Base-by-base conservation (phyloP, 2,797 vertebrate species). In the Cirrhinus mrigala region DNA sequence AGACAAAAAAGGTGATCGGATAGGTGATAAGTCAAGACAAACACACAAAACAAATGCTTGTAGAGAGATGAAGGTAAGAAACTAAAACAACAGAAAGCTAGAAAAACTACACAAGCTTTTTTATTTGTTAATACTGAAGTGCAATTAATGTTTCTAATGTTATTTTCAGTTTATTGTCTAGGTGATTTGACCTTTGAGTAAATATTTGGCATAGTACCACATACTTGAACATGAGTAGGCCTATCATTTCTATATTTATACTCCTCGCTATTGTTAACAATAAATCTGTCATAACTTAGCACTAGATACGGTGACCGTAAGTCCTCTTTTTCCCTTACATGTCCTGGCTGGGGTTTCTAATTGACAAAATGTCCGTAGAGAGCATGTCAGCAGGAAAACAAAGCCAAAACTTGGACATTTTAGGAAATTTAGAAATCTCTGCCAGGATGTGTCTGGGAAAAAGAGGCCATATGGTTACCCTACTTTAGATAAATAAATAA, bases 401-500 rank as follows among this genome's bases (percentile, higher is more conserved):
- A 66, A 64, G 24, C 60, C 60, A 64, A 64, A 29, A 64, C 15
- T 6, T 64, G 27, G 27, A 64, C 1, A 12, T 14, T 5, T 62
- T 62, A 27, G n/a, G 11, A 24, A 14, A 27, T 27, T 15, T 29
- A 27, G 5, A 29, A 62, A 27, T 62, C n/a, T n/a, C 12, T 64
- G 12, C 24, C 4, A 64, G 62, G 27, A 16, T 1, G 5, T 58
- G 11, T n/a, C n/a, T 58, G 56, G 9, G 62, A 8, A 64, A 64
- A 64, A 64, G 10, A 24, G 1, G 11, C n/a, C 29, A 64, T 66
- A 29, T 33, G 27, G 62, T 66, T 15, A 66, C 15, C 27, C 27
- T 33, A 66, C 27, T 66, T 76, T n/a, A 76, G 74, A 37, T 56
- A 37, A 56, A 37, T 40, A 69, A 69, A 37, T 75, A 75, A 33